Percentiles rank a stretch among this genome's conserved stretches.
phyloP scores from a whole-genome alignment of 2,797 vertebrate genomes.

The Gambusia yucatana region DNA sequence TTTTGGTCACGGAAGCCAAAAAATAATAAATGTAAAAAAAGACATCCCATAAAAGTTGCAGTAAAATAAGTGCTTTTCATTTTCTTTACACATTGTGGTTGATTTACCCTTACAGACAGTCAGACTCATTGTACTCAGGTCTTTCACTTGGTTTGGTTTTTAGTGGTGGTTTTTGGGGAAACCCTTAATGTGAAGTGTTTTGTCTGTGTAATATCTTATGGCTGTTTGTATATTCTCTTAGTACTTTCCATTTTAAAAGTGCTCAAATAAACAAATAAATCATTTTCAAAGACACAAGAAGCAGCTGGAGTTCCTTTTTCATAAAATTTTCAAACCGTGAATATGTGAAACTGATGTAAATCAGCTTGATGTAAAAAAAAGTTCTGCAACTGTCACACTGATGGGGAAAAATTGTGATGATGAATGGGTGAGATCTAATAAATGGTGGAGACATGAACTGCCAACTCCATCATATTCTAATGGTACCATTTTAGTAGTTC shows the following conservation, averaged over 20 bases:
- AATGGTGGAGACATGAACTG: not conserved
- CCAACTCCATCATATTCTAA: not conserved
- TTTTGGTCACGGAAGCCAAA: not conserved
- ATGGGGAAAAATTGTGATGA: not conserved
- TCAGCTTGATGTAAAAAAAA: slow-evolving; percentile 43
- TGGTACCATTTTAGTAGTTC: too few species aligned
- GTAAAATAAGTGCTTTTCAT: not conserved
- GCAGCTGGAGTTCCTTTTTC: slow-evolving; percentile 45
- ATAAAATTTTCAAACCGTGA: slow-evolving; percentile 42
- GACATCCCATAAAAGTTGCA: not conserved
- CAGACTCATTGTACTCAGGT: not conserved
- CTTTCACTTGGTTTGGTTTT: slow-evolving; percentile 23
- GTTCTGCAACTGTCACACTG: not conserved
- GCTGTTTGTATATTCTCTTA: slow-evolving; percentile 44
- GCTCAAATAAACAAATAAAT: slow-evolving; percentile 29
- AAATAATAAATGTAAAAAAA: not conserved
- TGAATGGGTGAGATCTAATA: not conserved
- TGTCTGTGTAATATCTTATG: slow-evolving; percentile 42
- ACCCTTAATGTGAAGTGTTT: slow-evolving; percentile 3
- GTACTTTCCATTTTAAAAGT: slow-evolving; percentile 32
- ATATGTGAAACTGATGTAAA: slow-evolving; percentile 53
- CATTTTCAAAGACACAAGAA: slow-evolving; percentile 33
- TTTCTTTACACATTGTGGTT: slow-evolving; percentile 14
- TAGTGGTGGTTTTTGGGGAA: slow-evolving; percentile 29
- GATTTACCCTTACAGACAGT: slow-evolving; percentile 54